phyloP scores from a whole-genome alignment of 2,113 vertebrate genomes.

The Psophia crepitans region DNA sequence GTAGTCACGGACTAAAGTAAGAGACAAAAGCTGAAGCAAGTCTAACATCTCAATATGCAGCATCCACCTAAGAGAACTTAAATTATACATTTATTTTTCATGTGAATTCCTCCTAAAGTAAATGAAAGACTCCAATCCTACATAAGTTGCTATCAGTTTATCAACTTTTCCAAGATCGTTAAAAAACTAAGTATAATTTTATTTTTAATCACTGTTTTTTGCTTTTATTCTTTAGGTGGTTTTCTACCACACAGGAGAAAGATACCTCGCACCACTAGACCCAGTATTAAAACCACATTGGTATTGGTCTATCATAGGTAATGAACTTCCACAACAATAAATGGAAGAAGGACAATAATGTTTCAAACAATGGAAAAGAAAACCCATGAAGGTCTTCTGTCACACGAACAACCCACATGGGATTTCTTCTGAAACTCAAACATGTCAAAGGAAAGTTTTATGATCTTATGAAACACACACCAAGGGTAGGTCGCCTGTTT shows the following conservation, averaged over 20 bases:
- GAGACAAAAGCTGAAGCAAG: not conserved
- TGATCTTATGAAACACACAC: not conserved
- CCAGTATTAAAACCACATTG: not conserved
- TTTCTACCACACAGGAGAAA: not conserved
- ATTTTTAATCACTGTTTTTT: not conserved
- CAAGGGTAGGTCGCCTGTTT: not conserved
- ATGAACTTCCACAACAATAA: not conserved
- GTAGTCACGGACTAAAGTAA: not conserved
- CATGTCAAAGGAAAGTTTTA: not conserved
- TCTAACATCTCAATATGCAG: not conserved
- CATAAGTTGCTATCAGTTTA: not conserved
- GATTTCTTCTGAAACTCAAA: not conserved
- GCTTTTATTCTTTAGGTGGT: not conserved
- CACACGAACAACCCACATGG: accelerated
- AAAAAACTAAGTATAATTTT: not conserved
- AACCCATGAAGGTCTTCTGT: not conserved
- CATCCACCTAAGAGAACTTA: not conserved
- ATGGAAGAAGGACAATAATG: not conserved
- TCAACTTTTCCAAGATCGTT: not conserved
- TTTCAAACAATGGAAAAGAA: not conserved
- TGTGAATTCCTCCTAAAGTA: not conserved
- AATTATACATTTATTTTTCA: not conserved
- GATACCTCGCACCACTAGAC: not conserved
- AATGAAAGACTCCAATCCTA: not conserved
- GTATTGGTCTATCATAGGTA: not conserved